A percentile compares a stretch with the other conserved stretches of the same genome.
These are phyloP conservation scores for Natrix natrix DNA, from an alignment of 2,797 vertebrate species.

Conservation along the genomic window DNA sequence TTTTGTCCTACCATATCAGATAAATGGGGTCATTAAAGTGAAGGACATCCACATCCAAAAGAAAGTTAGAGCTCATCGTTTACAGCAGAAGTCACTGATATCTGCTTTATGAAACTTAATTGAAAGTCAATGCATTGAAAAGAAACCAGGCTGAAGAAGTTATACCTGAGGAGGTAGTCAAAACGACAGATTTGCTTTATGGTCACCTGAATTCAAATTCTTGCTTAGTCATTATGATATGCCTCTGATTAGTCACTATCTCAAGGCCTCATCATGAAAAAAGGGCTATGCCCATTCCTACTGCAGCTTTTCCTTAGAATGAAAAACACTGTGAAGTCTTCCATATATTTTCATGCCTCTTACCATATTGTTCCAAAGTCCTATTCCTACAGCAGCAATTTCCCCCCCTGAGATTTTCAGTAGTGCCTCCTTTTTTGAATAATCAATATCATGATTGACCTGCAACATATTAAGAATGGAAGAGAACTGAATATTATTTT, in stretches of 20 bases:
- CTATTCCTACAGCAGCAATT: slow-evolving; percentile 38
- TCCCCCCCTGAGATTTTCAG: slow-evolving; percentile 17
- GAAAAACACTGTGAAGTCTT: neutral
- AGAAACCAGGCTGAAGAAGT: neutral
- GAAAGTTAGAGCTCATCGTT: neutral
- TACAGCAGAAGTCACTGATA: neutral
- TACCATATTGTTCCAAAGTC: slow-evolving; percentile 75
- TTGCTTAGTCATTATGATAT: neutral
- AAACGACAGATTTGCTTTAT: neutral
- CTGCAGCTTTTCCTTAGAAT: neutral
- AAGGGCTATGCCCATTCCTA: neutral
- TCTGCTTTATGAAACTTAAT: neutral
- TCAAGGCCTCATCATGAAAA: neutral
- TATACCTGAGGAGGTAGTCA: neutral
- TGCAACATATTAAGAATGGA: slow-evolving; percentile 45
- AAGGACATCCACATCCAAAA: neutral
- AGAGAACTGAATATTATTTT: neutral
- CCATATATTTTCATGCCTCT: slow-evolving; percentile 10
- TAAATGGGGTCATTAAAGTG: neutral
- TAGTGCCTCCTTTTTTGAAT: slow-evolving; percentile 11
- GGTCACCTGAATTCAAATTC: neutral
- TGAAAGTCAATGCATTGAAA: neutral
- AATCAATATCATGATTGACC: slow-evolving; percentile 9
- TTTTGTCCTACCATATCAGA: slow-evolving; percentile 5
- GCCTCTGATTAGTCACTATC: neutral